Evolutionary conservation across 1,140 invertebrate species (phyloP), one percentile per base, ranked within the genome.

Genomic region (Orius insidiosus): DNA sequence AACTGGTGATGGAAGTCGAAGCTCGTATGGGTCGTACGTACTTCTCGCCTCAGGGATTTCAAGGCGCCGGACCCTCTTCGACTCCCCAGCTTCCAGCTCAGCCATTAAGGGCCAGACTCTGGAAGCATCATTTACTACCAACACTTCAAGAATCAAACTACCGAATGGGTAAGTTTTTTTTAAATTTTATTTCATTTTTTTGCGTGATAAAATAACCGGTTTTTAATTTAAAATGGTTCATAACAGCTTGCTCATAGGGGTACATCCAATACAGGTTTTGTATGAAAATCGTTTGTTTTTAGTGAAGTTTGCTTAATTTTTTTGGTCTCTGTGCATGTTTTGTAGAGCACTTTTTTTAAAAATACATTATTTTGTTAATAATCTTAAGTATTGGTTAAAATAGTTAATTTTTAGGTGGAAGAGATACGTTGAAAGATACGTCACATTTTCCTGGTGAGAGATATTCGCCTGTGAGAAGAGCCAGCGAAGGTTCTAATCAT

Each of bases 401-500:
- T 24, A 24, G 7, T 24, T 24, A 3, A 24, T 24, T 24, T 4
- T n/a, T 14, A 47, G 47, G 43, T 42, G 56, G 51, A 6, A 49
- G 56, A 33, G 71, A 73, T 48, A 65, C 64, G 42, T 69, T 68
- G 56, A 71, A 72, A 57, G 72, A 74, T 1, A 65, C 50, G 13
- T 50, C 47, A 9, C 39, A 74, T 61, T 63, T 64, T 38, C 70
- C 74, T 48, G 70, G 70, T 32, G 85, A 89, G 63, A 70, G 88
- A 45, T 94, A 87, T 60, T 89, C 84, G 49, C 87, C 86, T 1
- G 87, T 92, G 9, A 70, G 90, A 35, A 68, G 90, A 53, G 87
- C 87, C 19, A 87, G 83, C 49, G 89, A 90, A 65, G 81, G 55
- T 14, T 51, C 45, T 4, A 47, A 43, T 19, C 45, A 54, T 32